Evolutionary conservation across 2,113 vertebrate genomes (phyloP), one percentile per base, ranked within the genome.

Genomic region (Micromys minutus): DNA sequence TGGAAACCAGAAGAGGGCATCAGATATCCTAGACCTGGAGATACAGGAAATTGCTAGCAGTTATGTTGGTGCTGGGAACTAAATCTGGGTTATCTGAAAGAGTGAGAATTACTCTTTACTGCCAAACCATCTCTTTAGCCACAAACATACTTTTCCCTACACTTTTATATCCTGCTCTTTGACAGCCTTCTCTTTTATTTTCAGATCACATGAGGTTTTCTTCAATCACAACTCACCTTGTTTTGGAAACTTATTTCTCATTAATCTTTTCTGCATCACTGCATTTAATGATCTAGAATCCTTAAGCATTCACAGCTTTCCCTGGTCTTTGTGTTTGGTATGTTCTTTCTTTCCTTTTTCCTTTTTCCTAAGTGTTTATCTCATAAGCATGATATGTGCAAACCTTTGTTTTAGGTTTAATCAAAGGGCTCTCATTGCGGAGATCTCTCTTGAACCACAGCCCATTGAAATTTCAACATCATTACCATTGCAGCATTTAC

Each of bases 361-460:
- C 7, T 90, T 90, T 93, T 29, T 16, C 65, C 90, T 47, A 69
- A 42, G 57, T 67, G 13, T 17, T 89, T 47, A 83, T 63, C 8
- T 10, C 4, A 10, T n/a, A 47, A n/a, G 21, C 36, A 86, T 57
- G 69, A 93, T 79, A 79, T 90, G 34, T 29, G 55, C 12, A 50
- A 77, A 24, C 77, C 16, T 71, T 34, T 76, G 36, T 39, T 90
- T 94, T 89, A 74, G 42, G 15, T 83, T 93, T 72, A 95, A 63
- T 87, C 17, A 39, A 90, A 91, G 92, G 21, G 2, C 26, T 74
- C 50, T 89, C 42, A 7, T 63, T 7, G 77, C 6, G 61, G 31
- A 72, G 21, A 96, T 39, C 22, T 87, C 67, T 47, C 71, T 76
- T 63, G 47, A 34, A 21, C n/a, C 4, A 55, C 39, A 34, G 63